These are phyloP conservation scores for Geopemphigus sp. DNA, from an alignment of 1,140 invertebrate genomes.

Conservation along the genomic window DNA sequence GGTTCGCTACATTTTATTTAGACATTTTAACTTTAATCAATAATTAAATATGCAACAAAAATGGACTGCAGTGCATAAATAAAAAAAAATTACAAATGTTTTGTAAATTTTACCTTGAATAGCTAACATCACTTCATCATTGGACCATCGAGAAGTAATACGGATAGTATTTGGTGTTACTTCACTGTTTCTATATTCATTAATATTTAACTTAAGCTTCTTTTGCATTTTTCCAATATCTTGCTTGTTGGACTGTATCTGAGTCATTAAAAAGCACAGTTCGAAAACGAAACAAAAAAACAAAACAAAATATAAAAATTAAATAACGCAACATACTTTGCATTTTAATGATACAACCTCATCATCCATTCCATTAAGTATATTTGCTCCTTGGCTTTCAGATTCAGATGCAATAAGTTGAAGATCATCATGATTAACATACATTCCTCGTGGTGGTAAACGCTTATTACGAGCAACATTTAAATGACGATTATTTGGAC, in stretches of 20 bases:
- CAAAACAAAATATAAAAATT: conserved; percentile 11
- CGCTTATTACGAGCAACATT: conserved; percentile 75
- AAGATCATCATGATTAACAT: conserved; percentile 94
- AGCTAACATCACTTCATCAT: conserved; percentile 86
- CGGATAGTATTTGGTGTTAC: conserved; percentile 61
- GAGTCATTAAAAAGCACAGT: conserved; percentile 54
- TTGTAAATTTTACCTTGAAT: conserved; percentile 67
- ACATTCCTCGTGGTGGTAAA: conserved; percentile 92
- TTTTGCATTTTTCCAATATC: conserved; percentile 80
- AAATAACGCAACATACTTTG: conserved; percentile 68
- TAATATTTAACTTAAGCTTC: conserved; percentile 70
- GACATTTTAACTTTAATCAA: too few species aligned
- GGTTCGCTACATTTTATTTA: too few species aligned
- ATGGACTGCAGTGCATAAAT: background rate
- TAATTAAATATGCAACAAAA: too few species aligned
- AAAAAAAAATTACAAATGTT: background rate
- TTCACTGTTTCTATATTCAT: conserved; percentile 69
- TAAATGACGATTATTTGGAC: conserved; percentile 54
- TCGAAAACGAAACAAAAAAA: conserved; percentile 33
- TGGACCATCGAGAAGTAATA: conserved; percentile 86
- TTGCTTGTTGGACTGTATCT: conserved; percentile 96
- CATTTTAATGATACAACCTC: conserved; percentile 90
- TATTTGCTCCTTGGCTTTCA: conserved; percentile 67
- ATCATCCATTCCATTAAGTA: conserved; percentile 86
- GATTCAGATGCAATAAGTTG: conserved; percentile 76